Evolutionary conservation across 2,888 invertebrate genomes (phyloP).

Genomic region (Tortricodes alternella): DNA sequence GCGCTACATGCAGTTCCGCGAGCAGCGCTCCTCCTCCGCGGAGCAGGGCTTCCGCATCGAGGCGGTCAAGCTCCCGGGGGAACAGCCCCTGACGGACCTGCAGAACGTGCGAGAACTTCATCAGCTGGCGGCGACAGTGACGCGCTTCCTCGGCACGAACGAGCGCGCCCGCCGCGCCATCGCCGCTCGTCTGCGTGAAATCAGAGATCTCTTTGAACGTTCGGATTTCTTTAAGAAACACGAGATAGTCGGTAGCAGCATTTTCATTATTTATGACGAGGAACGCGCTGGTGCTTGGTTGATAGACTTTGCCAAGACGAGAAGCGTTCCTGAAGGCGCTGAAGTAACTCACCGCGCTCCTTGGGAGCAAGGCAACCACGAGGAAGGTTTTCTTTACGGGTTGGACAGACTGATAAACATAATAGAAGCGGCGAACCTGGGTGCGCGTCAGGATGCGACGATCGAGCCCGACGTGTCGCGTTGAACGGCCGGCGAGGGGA

Average conservation of each 20-base stretch:
- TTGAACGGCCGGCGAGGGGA: conserved; percentile 64
- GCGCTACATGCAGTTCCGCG: conserved; percentile 98
- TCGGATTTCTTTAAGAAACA: conserved; percentile 93
- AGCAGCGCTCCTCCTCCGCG: conserved; percentile 95
- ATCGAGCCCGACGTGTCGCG: conserved; percentile 75
- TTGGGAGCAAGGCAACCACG: conserved; percentile 97
- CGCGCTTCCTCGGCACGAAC: conserved; percentile 87
- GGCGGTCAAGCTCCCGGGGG: conserved; percentile 93
- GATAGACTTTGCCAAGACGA: conserved; percentile 98
- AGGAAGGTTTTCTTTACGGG: conserved; percentile 97
- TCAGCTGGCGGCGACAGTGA: conserved; percentile 89
- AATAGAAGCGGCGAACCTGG: conserved; percentile 65
- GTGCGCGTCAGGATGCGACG: conserved; percentile 44
- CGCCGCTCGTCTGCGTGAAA: conserved; percentile 88
- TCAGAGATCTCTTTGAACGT: conserved; percentile 90
- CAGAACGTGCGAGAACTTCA: conserved; percentile 92
- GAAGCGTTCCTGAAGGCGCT: conserved; percentile 86
- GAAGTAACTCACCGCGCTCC: conserved; percentile 89
- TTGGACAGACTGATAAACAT: conserved; percentile 94
- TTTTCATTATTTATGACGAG: conserved; percentile 96
- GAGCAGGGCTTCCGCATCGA: conserved; percentile 97
- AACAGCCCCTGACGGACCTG: conserved; percentile 92
- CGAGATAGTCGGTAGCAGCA: conserved; percentile 96
- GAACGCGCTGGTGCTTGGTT: conserved; percentile 96
- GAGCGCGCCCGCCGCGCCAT: conserved; percentile 87